Percentiles rank a stretch among this genome's conserved stretches.
These are phyloP conservation scores for Drosophila suboccidentalis DNA, from an alignment of 2,888 invertebrate genomes.

Conservation along the genomic window DNA sequence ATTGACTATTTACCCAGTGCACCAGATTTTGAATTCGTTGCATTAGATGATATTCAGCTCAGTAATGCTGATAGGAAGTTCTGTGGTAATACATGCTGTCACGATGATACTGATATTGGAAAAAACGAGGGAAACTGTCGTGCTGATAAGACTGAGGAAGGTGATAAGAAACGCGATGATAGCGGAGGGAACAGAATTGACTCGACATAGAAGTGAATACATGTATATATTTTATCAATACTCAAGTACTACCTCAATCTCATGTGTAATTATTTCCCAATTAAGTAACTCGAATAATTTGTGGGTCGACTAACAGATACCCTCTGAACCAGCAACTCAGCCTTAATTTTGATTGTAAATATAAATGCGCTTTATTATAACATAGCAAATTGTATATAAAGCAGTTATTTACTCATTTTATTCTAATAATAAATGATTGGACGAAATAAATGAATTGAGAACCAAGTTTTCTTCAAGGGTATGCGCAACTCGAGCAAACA, in stretches of 20 bases:
- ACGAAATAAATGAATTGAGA: no score
- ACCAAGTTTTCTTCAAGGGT: constrained; percentile 1
- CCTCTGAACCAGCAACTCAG: not conserved
- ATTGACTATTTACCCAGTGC: not conserved
- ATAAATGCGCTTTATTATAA: not conserved
- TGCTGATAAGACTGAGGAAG: not conserved
- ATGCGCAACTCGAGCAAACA: not conserved
- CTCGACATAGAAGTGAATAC: not conserved
- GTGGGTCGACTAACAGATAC: not conserved
- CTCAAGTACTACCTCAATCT: constrained; percentile 18
- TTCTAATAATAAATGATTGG: not conserved
- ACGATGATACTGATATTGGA: not conserved
- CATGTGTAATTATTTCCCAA: constrained; percentile 5
- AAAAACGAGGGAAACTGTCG: not conserved
- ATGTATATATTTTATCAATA: constrained; percentile 3
- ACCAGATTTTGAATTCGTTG: not conserved
- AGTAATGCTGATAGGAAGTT: not conserved
- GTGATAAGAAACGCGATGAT: not conserved
- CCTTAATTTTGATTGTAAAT: not conserved
- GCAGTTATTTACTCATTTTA: not conserved
- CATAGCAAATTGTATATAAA: not conserved
- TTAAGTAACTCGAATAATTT: not conserved
- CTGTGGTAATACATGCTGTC: not conserved
- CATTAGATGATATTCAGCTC: not conserved
- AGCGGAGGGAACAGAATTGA: not conserved